Conservation (phyloP, 2,888 invertebrate genomes). For the Melanophora roralis region DNA sequence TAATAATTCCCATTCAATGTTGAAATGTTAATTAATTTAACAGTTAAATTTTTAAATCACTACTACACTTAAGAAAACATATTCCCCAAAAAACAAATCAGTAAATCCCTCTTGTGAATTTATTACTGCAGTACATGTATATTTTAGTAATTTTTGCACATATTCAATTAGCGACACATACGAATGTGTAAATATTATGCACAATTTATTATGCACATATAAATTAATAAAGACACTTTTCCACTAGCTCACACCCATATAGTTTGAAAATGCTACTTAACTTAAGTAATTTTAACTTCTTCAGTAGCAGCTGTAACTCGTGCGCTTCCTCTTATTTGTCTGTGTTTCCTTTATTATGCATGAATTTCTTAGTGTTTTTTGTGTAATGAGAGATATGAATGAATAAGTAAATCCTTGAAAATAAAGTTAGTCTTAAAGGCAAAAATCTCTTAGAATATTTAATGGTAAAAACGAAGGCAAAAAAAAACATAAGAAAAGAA, state of each 20-base stretch:
- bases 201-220: constrained; percentile 73
- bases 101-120: too few species aligned
- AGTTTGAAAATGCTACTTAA: background rate
- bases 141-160: too few species aligned
- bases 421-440: constrained; percentile 25
- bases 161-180: background rate
- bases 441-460: background rate
- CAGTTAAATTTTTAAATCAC: too few species aligned
- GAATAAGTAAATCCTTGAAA: constrained; percentile 25
- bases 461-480: background rate
- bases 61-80: too few species aligned
- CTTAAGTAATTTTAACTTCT: constrained; percentile 35
- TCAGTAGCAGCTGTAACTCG: constrained; percentile 22
- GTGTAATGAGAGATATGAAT: background rate
- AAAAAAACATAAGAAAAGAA: background rate
- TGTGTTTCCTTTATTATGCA: background rate
- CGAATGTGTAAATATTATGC: constrained; percentile 51
- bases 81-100: too few species aligned
- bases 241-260: background rate
- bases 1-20: too few species aligned
- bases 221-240: constrained; percentile 64
- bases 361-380: background rate
- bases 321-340: background rate
- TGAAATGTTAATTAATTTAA: too few species aligned
- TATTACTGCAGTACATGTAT: too few species aligned